Evolutionary conservation across 2,113 vertebrate genomes (phyloP), one percentile per base, ranked within the genome.

Genomic region (Pampusana beccarii): DNA sequence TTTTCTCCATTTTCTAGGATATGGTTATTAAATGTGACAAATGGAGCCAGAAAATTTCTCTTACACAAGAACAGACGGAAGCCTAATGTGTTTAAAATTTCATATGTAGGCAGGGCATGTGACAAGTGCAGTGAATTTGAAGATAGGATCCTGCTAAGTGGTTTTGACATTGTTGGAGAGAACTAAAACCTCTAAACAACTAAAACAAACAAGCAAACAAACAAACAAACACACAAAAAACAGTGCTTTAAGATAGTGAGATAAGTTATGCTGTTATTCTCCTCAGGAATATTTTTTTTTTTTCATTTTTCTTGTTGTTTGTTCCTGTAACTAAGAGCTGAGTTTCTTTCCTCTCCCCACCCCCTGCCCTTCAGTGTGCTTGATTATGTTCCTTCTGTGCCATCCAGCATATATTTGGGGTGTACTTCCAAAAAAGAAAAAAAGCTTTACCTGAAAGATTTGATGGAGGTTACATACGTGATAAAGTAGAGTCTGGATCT

Each of bases 21-120:
- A 71, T 10, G 5, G 11, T 71, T 73, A 84, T 86, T 64, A 83
- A 84, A 92, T 40, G 36, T 92, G 86, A 86, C 46, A 95, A 96
- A 83, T 25, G 20, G 66, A 90, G 34, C 29, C 74, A 65, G 69
- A 86, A 95, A 71, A 51, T 14, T 26, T 53, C 10, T 51, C 17
- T 74, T 74, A 40, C 48, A 66, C 20, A 75, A 80, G 51, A 92
- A 82, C 40, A 90, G 60, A 67, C 46, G 86, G 53, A 81, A 80
- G 25, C 28, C 5, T 78, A 86, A 91, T 16, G 44, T 38, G 14
- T 92, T 95, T 93, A 95, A 83, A 92, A 72, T 81, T 93, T 91
- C 14, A 75, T 92, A 38, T 84, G 84, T 67, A 48, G 42, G 17
- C 14, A 60, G 16, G 5, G 23, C 8, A 34, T 67, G 19, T 78